phyloP scores from a whole-genome alignment of 2,113 vertebrate genomes.

The Podilymbus podiceps region DNA sequence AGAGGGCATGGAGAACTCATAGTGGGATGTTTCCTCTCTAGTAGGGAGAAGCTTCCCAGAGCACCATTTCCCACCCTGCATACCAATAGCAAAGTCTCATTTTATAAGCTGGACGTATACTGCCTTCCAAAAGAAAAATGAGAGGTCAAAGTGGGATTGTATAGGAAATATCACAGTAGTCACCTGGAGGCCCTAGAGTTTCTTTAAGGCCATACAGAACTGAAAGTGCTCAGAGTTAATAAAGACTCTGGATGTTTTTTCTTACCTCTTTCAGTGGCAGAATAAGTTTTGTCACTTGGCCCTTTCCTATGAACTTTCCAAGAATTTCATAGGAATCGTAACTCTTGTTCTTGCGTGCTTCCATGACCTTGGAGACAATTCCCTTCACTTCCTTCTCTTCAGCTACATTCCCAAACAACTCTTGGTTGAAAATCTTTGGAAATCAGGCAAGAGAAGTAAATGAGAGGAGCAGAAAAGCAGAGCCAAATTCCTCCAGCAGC shows the following conservation, averaged over 20 bases:
- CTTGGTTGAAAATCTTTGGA: constrained; percentile 90
- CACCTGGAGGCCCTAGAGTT: neutral
- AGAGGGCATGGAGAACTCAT: neutral
- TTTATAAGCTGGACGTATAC: neutral
- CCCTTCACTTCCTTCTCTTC: constrained; percentile 96
- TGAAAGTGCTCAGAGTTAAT: neutral
- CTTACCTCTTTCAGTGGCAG: constrained; percentile 94
- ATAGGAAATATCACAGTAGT: neutral
- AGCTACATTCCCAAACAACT: constrained; percentile 89
- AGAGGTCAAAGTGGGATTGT: neutral
- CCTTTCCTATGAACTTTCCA: constrained; percentile 86
- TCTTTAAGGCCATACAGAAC: neutral
- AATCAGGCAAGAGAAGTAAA: neutral
- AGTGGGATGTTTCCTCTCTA: neutral
- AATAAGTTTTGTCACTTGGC: constrained; percentile 86
- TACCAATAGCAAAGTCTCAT: neutral
- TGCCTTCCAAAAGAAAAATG: neutral
- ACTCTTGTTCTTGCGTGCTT: constrained; percentile 95
- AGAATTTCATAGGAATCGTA: constrained; percentile 93
- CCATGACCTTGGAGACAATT: constrained; percentile 95
- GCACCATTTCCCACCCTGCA: neutral
- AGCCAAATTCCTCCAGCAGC: neutral
- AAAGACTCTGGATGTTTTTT: neutral
- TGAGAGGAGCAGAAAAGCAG: neutral
- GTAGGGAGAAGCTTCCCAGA: neutral